A percentile compares a stretch with the other conserved stretches of the same genome.
Evolutionary conservation across 2,888 invertebrate species (phyloP).

Genomic region (Minunthozetes semirufus): DNA sequence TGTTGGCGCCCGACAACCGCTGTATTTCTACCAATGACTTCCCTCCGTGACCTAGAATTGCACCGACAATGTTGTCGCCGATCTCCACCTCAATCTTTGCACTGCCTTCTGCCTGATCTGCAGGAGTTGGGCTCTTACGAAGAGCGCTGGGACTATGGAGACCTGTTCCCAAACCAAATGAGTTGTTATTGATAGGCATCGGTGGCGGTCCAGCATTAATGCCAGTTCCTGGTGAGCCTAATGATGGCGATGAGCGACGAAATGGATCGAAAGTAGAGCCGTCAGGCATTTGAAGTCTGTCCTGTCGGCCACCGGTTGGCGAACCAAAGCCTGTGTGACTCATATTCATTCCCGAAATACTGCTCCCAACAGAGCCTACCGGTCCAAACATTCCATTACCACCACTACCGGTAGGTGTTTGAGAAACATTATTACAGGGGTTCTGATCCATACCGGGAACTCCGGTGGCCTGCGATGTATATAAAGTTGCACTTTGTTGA

Average conservation of each 20-base stretch:
- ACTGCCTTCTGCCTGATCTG: constrained; percentile 42
- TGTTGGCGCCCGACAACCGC: constrained; percentile 91
- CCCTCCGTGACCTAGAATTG: constrained; percentile 89
- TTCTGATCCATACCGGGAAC: constrained; percentile 37
- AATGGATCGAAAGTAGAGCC: constrained; percentile 42
- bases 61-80: constrained; percentile 87
- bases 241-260: constrained; percentile 44
- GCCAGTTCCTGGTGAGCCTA: constrained; percentile 43
- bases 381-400: constrained; percentile 45
- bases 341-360: constrained; percentile 36
- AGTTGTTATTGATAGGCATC: constrained; percentile 62
- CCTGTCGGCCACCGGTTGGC: constrained; percentile 40
- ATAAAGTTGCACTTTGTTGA: constrained; percentile 35
- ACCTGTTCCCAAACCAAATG: constrained; percentile 70
- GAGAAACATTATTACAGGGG: constrained; percentile 35
- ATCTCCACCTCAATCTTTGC: constrained; percentile 76
- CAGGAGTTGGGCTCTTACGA: constrained; percentile 45
- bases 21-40: constrained; percentile 94
- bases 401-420: constrained; percentile 38
- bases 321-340: constrained; percentile 36
- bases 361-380: constrained; percentile 44
- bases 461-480: constrained; percentile 28
- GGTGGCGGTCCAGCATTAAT: constrained; percentile 45
- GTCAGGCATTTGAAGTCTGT: constrained; percentile 41
- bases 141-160: constrained; percentile 45